These are phyloP conservation scores for Sinonovacula constricta DNA, from an alignment of 1,140 invertebrate genomes.

Conservation along the genomic window DNA sequence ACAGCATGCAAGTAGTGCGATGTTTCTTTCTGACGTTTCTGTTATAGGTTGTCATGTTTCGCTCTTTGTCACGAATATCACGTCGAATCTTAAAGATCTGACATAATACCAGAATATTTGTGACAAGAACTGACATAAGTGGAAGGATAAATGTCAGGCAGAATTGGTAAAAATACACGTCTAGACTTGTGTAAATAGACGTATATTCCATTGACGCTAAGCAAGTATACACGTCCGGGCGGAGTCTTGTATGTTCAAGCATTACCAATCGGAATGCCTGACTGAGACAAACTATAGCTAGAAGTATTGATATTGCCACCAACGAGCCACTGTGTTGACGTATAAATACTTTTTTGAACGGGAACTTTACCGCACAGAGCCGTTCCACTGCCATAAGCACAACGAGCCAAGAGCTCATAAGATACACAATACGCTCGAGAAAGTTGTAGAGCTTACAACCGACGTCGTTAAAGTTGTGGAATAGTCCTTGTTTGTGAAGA, in stretches of 20 bases:
- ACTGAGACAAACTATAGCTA: conserved; percentile 45
- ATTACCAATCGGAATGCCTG: conserved; percentile 40
- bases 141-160: conserved; percentile 41
- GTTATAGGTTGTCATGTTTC: conserved; percentile 5
- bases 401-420: conserved; percentile 73
- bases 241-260: conserved; percentile 10
- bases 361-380: conserved; percentile 66
- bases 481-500: conserved; percentile 38
- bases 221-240: conserved; percentile 3
- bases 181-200: conserved; percentile 15
- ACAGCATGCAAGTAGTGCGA: conserved; percentile 74
- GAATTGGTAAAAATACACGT: conserved; percentile 41
- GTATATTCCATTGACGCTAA: conserved; percentile 13
- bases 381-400: conserved; percentile 69
- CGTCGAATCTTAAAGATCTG: conserved; percentile 63
- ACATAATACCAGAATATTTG: conserved; percentile 67
- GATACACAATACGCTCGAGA: conserved; percentile 60
- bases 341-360: conserved; percentile 62
- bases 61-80: conserved; percentile 42
- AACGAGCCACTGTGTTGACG: conserved; percentile 60
- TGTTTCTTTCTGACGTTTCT: conserved; percentile 54
- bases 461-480: conserved; percentile 43
- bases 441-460: conserved; percentile 67
- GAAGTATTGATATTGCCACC: conserved; percentile 58
- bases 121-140: conserved; percentile 32